Conservation (phyloP, 2,797 vertebrate species). For the Anguilla pacifica region DNA sequence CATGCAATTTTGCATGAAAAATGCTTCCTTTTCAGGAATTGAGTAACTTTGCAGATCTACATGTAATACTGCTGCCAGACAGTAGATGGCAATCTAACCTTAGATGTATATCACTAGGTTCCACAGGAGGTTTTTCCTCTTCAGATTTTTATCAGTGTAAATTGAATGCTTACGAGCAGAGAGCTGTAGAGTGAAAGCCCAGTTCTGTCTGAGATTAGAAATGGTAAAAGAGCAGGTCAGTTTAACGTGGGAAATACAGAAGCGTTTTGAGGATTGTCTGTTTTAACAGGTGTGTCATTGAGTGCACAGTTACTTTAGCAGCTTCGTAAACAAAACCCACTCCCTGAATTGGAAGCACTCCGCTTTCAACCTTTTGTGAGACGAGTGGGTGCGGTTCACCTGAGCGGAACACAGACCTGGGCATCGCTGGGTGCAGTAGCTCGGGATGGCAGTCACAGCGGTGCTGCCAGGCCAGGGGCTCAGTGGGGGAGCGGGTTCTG, state of each 20-base stretch:
- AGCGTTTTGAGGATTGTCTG: neutral
- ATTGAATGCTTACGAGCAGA: neutral
- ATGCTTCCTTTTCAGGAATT: no score
- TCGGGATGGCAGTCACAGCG: neutral
- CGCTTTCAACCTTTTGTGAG: neutral
- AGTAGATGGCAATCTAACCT: slow-evolving; percentile 52
- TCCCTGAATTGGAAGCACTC: neutral
- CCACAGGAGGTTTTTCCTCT: neutral
- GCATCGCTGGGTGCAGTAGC: neutral
- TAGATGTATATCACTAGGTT: slow-evolving; percentile 1
- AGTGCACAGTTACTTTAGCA: neutral
- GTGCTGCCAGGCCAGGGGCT: slow-evolving; percentile 29
- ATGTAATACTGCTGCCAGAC: slow-evolving; percentile 45
- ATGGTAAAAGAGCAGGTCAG: neutral
- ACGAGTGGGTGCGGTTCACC: neutral
- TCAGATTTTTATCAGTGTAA: neutral
- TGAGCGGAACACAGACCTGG: neutral
- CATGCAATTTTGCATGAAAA: no score
- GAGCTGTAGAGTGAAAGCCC: neutral
- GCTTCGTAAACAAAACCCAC: neutral
- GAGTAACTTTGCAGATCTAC: neutral
- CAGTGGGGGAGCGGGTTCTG: slow-evolving; percentile 38
- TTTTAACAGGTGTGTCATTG: neutral
- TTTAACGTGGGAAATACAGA: neutral
- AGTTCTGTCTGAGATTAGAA: neutral